Conservation (phyloP, 2,797 vertebrate species). For the Melanotaenia trifasciata region DNA sequence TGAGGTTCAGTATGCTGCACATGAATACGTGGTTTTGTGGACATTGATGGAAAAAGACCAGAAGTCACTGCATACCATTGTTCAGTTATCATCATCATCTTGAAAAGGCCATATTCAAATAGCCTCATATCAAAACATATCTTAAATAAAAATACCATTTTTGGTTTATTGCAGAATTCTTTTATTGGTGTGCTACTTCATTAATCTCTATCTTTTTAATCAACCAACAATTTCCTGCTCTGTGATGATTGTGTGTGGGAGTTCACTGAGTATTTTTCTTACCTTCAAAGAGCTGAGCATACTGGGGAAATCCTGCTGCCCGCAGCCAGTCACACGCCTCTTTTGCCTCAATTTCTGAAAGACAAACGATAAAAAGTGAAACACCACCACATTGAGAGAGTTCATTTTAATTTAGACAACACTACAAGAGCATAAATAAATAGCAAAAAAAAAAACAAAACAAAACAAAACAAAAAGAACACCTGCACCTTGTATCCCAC, state of each 20-base stretch:
- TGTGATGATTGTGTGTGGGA: constrained; percentile 57
- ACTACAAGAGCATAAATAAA: constrained; percentile 1
- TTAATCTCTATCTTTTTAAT: constrained; percentile 47
- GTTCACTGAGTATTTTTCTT: constrained; percentile 56
- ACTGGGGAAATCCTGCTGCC: constrained; percentile 97
- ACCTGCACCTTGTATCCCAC: not conserved
- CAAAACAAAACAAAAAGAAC: not conserved
- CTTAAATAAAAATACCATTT: constrained; percentile 23
- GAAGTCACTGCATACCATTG: constrained; percentile 43
- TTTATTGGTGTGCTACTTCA: constrained; percentile 41
- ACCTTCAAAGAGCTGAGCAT: constrained; percentile 93
- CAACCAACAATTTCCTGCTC: constrained; percentile 21
- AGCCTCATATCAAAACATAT: constrained; percentile 27
- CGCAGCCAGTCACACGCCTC: constrained; percentile 98
- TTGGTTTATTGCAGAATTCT: constrained; percentile 14
- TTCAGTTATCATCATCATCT: constrained; percentile 30
- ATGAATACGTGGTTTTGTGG: constrained; percentile 61
- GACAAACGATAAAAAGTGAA: constrained; percentile 58
- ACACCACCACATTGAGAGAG: constrained; percentile 1
- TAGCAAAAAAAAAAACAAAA: not conserved
- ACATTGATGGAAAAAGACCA: constrained; percentile 27
- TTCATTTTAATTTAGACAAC: constrained; percentile 36
- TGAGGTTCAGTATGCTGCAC: constrained; percentile 43
- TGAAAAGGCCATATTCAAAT: constrained; percentile 25
- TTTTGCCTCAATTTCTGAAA: constrained; percentile 96